These are phyloP conservation scores for Nasonovia ribisnigri DNA, from an alignment of 2,888 invertebrate genomes.

Conservation along the genomic window DNA sequence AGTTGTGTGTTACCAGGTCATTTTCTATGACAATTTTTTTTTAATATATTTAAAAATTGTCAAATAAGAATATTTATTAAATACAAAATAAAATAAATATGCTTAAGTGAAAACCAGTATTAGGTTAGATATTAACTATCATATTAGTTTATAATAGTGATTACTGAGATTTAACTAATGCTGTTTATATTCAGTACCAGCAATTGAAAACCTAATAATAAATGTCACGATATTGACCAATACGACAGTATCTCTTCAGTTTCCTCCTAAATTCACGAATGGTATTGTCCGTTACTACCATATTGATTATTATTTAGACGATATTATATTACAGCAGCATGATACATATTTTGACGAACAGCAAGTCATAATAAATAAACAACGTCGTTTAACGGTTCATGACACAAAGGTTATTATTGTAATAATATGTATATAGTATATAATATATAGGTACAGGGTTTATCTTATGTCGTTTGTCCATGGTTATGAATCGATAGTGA, in stretches of 20 bases:
- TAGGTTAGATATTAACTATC: too few relatives aligned
- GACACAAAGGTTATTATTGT: constrained; percentile 28
- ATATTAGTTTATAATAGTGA: not conserved
- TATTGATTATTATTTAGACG: constrained; percentile 72
- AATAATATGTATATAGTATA: not conserved
- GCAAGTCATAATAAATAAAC: not conserved
- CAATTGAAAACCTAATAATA: constrained; percentile 74
- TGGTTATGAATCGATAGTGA: too few relatives aligned
- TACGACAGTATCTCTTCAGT: constrained; percentile 76
- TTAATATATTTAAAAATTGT: too few relatives aligned
- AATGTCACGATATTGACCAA: constrained; percentile 75
- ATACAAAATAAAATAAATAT: too few relatives aligned
- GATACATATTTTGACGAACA: constrained; percentile 18
- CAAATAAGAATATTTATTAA: too few relatives aligned
- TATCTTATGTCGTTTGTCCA: too few relatives aligned
- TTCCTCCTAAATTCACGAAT: constrained; percentile 79
- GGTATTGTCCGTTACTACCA: constrained; percentile 80
- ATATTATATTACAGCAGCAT: constrained; percentile 56
- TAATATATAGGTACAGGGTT: not conserved
- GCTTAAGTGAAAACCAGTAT: too few relatives aligned
- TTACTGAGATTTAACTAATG: not conserved
- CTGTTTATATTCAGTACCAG: constrained; percentile 74
- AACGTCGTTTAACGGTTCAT: constrained; percentile 6
- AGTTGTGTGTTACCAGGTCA: too few relatives aligned
- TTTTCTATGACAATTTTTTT: too few relatives aligned